Evolutionary conservation across 2,888 invertebrate genomes (phyloP), one percentile per base, ranked within the genome.

Genomic region (Cantharis rustica): DNA sequence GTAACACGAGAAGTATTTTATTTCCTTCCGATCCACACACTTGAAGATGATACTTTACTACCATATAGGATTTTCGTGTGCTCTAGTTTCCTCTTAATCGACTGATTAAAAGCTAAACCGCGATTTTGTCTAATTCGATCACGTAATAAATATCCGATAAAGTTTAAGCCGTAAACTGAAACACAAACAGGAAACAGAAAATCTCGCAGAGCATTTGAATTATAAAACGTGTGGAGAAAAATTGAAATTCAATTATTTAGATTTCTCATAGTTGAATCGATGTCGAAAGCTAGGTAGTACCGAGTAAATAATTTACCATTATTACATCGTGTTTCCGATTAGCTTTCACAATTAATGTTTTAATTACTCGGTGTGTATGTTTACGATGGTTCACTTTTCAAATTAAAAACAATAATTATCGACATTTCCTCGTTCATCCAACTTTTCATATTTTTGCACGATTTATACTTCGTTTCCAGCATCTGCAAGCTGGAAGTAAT

Each of bases 291-390:
- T 47, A 47, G 47, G 47, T 9, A 47, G 7, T 47, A 47, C n/a
- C 47, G n/a, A 47, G 47, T 47, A 47, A 47, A 47, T 47, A 47
- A 47, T 47, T 47, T n/a, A 47, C 5, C 47, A 47, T 31, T 47
- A 47, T 47, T 47, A 47, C 47, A 66, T 66, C 10, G 64, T 11
- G 20, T 66, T 66, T 23, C 64, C 23, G 64, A 20, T 66, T 66
- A 66, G 64, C 64, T 66, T 66, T 66, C 64, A 66, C 64, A 17
- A 23, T 66, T 66, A 66, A 66, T 20, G 20, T 66, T 66, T 66
- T 66, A 66, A 66, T 66, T 66, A 66, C 64, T n/a, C 2, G 47
- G 4, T 47, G 13, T 47, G 47, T 47, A 47, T 47, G 47, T 47
- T 47, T 47, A 47, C 47, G 47, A 47, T 47, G 47, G 47, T 47